Evolutionary conservation across 2,888 invertebrate genomes (phyloP).

Genomic region (Sarcophaga variegata): DNA sequence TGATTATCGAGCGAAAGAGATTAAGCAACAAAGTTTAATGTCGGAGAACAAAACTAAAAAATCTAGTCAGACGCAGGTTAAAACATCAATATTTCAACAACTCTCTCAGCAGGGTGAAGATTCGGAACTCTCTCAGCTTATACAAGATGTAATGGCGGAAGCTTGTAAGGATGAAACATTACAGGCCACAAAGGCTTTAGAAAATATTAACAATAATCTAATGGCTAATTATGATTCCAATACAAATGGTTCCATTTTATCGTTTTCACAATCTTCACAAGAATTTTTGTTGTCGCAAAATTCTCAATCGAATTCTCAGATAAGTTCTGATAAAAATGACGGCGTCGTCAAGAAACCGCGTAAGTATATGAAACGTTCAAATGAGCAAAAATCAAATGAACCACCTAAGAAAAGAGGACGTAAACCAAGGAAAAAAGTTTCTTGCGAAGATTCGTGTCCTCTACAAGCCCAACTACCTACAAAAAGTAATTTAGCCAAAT

Average conservation of each 20-base stretch:
- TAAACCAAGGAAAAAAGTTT: slow-evolving; percentile 50
- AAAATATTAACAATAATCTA: slow-evolving; percentile 69
- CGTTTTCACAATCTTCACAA: slow-evolving; percentile 34
- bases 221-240: slow-evolving; percentile 59
- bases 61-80: slow-evolving; percentile 29
- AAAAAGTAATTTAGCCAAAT: slow-evolving; percentile 74
- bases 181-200: slow-evolving; percentile 64
- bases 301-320: neutral
- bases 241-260: slow-evolving; percentile 3
- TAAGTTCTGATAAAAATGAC: neutral
- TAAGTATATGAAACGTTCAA: slow-evolving; percentile 28
- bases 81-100: neutral
- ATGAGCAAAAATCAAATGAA: slow-evolving; percentile 24
- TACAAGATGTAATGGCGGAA: slow-evolving; percentile 54
- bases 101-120: slow-evolving; percentile 32
- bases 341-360: slow-evolving; percentile 43
- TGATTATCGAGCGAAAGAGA: slow-evolving; percentile 38
- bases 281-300: slow-evolving; percentile 40
- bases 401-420: slow-evolving; percentile 72
- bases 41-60: neutral
- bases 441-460: neutral
- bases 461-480: slow-evolving; percentile 48
- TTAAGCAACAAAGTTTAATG: slow-evolving; percentile 25
- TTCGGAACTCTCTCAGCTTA: slow-evolving; percentile 38
- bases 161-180: slow-evolving; percentile 62